Evolutionary conservation across 2,797 vertebrate genomes (phyloP).

Genomic region (Micromesistius poutassou): DNA sequence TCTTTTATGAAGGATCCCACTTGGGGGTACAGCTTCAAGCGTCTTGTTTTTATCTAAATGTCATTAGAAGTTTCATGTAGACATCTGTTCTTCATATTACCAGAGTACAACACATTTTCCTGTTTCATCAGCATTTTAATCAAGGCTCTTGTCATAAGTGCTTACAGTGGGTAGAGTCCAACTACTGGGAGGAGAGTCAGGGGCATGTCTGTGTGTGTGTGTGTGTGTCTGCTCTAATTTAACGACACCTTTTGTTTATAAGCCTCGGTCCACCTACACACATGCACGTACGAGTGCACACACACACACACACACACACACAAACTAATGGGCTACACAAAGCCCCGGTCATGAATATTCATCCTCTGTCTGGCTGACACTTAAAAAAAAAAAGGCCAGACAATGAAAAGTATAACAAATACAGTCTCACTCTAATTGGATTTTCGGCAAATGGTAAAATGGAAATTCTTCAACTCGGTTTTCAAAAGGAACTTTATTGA

Average conservation of each 20-base stretch:
- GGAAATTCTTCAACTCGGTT: constrained; percentile 39
- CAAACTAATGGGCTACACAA: constrained; percentile 58
- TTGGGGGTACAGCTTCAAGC: background rate
- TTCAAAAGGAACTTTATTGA: constrained; percentile 30
- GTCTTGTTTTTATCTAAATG: constrained; percentile 23
- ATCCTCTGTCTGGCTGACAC: constrained; percentile 25
- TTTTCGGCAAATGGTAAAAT: constrained; percentile 52
- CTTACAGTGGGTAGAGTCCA: constrained; percentile 46
- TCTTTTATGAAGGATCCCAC: background rate
- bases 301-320: too few relatives aligned
- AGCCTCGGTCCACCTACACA: constrained; percentile 49
- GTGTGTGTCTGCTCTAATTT: constrained; percentile 22
- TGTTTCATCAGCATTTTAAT: constrained; percentile 46
- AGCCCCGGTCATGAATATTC: constrained; percentile 64
- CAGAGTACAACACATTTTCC: constrained; percentile 35
- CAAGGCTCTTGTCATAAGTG: constrained; percentile 54
- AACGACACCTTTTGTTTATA: constrained; percentile 56
- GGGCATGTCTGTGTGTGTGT: constrained; percentile 26
- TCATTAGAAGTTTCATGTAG: constrained; percentile 26
- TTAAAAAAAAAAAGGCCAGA: constrained; percentile 41
- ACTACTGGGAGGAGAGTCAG: constrained; percentile 41
- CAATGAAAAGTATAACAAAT: constrained; percentile 61
- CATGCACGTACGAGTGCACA: too few relatives aligned
- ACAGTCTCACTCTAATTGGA: constrained; percentile 54
- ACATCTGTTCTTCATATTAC: constrained; percentile 16